These are phyloP conservation scores for Eristalis intricaria DNA, from an alignment of 2,888 invertebrate species.

Conservation along the genomic window DNA sequence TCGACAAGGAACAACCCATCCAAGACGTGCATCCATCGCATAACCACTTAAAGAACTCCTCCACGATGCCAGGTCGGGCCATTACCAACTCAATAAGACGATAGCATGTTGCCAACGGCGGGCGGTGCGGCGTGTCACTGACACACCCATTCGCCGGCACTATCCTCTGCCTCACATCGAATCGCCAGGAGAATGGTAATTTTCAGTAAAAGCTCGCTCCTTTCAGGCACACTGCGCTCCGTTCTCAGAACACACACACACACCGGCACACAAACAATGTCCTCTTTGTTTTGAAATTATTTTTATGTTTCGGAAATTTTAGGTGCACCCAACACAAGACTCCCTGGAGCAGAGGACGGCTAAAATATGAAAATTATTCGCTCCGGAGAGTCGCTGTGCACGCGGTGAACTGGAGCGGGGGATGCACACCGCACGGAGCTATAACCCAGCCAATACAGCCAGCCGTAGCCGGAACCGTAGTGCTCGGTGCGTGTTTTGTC, in stretches of 20 bases:
- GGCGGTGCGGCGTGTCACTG: slow-evolving; percentile 27
- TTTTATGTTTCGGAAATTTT: slow-evolving; percentile 1
- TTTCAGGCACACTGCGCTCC: slow-evolving; percentile 31
- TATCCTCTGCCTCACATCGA: background rate
- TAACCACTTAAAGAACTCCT: slow-evolving; percentile 36
- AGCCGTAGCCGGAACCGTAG: background rate
- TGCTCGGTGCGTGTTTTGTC: slow-evolving; percentile 20
- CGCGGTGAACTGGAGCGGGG: background rate
- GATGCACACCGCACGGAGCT: background rate
- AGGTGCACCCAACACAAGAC: background rate
- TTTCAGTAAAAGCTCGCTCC: slow-evolving; percentile 33
- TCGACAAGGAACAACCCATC: slow-evolving; percentile 23
- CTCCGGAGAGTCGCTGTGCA: slow-evolving; percentile 33
- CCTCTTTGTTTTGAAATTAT: background rate
- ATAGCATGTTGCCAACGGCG: background rate
- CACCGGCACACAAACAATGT: background rate
- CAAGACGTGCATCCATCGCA: slow-evolving; percentile 9
- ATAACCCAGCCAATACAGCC: background rate
- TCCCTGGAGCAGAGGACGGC: slow-evolving; percentile 17
- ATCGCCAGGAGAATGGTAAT: slow-evolving; percentile 35
- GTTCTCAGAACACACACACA: background rate
- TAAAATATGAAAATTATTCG: slow-evolving; percentile 60
- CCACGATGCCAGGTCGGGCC: slow-evolving; percentile 5
- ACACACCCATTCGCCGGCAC: slow-evolving; percentile 18
- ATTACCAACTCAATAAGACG: slow-evolving; percentile 55